Conservation (phyloP, 2,888 invertebrate species). For the Galeruca laticollis region DNA sequence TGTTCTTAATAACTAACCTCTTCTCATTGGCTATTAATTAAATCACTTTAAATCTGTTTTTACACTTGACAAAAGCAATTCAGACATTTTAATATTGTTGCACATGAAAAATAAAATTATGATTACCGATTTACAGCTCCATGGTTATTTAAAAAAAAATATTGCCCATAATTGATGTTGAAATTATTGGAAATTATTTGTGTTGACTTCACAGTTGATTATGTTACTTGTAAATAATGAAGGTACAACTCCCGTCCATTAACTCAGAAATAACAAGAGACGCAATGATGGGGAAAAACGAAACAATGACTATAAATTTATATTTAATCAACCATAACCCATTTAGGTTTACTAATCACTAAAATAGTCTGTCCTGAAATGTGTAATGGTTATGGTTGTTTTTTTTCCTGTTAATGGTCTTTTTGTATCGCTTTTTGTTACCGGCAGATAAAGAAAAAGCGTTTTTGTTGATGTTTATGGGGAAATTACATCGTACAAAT, state of each 20-base stretch:
- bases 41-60: no score
- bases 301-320: slow-evolving; percentile 30
- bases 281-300: slow-evolving; percentile 25
- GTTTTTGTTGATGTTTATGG: background rate
- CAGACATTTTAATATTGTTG: no score
- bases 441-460: slow-evolving; percentile 8
- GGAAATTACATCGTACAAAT: no score
- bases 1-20: no score
- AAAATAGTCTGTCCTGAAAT: slow-evolving; percentile 16
- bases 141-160: no score
- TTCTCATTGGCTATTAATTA: no score
- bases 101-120: no score
- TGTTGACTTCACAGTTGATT: background rate
- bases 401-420: slow-evolving; percentile 12
- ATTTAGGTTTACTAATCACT: slow-evolving; percentile 22
- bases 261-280: slow-evolving; percentile 21
- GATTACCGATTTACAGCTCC: no score
- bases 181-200: no score
- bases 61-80: no score
- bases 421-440: slow-evolving; percentile 6
- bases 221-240: slow-evolving; percentile 17
- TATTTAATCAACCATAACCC: slow-evolving; percentile 27
- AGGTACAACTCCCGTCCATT: slow-evolving; percentile 3
- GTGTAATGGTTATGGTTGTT: slow-evolving; percentile 5
- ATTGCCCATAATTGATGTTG: no score